Evolutionary conservation across 2,797 vertebrate species (phyloP).

Genomic region (Cercopithecus diana): DNA sequence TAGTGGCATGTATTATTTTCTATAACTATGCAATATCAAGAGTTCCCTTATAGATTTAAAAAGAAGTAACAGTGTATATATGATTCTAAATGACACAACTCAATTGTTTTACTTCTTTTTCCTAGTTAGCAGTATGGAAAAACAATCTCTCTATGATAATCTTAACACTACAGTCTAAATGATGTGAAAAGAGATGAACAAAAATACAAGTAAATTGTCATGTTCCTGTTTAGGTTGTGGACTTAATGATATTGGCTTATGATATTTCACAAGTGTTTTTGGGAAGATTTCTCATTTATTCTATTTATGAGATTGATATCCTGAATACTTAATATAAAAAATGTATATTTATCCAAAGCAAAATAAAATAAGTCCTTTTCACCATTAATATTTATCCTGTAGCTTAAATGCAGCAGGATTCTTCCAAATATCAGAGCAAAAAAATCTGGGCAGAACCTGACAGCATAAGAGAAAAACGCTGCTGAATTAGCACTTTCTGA

Average conservation of each 20-base stretch:
- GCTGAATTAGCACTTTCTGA: conserved; percentile 41
- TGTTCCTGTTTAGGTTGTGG: not conserved
- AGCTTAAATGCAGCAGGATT: not conserved
- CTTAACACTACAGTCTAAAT: not conserved
- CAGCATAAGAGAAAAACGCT: conserved; percentile 24
- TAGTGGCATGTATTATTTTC: not conserved
- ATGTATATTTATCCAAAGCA: not conserved
- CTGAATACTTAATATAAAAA: not conserved
- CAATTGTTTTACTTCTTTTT: not conserved
- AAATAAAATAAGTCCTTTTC: not conserved
- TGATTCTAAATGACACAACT: not conserved
- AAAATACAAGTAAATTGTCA: not conserved
- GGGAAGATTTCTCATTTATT: not conserved
- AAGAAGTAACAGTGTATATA: not conserved
- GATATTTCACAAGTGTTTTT: not conserved
- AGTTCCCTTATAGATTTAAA: not conserved
- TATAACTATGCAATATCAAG: not conserved
- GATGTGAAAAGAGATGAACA: not conserved
- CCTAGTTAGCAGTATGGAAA: not conserved
- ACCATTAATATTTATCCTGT: not conserved
- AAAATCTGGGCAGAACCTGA: conserved; percentile 14
- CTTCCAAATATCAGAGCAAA: conserved; percentile 3
- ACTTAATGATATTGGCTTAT: not conserved
- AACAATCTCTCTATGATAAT: not conserved
- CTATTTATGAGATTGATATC: not conserved